Conservation (phyloP, 92 coral and sea anemone genomes). For the Scolanthus callimorphus region DNA sequence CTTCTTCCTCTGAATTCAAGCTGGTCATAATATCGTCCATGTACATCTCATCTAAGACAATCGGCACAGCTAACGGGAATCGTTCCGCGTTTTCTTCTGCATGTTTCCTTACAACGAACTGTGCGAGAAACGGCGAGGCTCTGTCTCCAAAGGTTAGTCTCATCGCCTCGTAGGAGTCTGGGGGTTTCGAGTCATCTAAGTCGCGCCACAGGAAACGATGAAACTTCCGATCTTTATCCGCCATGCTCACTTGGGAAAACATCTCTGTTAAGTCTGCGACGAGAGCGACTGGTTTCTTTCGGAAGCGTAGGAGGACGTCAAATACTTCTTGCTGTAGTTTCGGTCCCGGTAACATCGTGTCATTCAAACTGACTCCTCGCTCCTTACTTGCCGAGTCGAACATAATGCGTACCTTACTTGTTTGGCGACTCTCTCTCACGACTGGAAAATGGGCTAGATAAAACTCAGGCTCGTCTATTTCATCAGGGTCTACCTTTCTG, state of each 20-base stretch:
- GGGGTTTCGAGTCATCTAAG: constrained; percentile 14
- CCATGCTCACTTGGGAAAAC: no score
- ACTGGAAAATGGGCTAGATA: no score
- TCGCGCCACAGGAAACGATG: constrained; percentile 54
- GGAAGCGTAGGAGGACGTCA: constrained; percentile 27
- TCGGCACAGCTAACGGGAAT: constrained; percentile 27
- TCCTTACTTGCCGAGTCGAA: no score
- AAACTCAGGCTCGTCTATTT: constrained; percentile 12
- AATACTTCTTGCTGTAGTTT: constrained; percentile 42
- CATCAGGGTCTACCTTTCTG: constrained; percentile 15
- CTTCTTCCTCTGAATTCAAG: constrained; percentile 32
- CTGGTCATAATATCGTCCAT: constrained; percentile 49
- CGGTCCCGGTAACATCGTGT: constrained; percentile 33
- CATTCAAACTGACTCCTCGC: constrained; percentile 36
- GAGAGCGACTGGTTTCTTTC: constrained; percentile 40
- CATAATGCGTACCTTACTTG: constrained; percentile 38
- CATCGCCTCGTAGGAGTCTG: constrained; percentile 38
- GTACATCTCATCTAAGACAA: constrained; percentile 43
- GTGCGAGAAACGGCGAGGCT: constrained; percentile 48
- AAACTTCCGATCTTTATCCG: no score
- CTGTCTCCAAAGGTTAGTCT: constrained; percentile 40
- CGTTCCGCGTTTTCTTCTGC: constrained; percentile 38
- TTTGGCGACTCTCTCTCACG: no score
- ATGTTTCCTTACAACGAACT: constrained; percentile 29
- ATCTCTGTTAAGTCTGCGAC: constrained; percentile 40